Evolutionary conservation across 1,140 invertebrate species (phyloP), one percentile per base, ranked within the genome.

Genomic region (Pseudachorutes palmiensis): DNA sequence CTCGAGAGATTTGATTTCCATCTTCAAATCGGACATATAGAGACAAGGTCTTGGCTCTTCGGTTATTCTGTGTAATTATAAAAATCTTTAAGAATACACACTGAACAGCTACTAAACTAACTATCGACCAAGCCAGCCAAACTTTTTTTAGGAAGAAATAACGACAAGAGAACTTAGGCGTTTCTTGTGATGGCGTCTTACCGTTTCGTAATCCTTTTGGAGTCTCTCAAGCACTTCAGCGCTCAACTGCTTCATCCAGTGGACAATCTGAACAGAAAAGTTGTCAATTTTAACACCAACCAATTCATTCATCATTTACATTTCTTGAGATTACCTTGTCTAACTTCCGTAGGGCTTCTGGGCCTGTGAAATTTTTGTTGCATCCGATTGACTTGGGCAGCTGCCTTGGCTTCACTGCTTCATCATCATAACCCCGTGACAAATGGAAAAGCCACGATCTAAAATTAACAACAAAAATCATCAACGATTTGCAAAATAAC

Each of bases 381-480:
- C 93, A 96, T 0, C 92, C 94, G 72, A 98, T 94, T 36, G 92
- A 97, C 78, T 97, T 97, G 0, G 91, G 82, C 59, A 94, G 83
- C 68, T 94, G 85, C 74, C 92, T 82, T 0, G 86, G 82, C 65
- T 82, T 87, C 0, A 98, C 94, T 29, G 87, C 85, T 75, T 97
- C 94, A 70, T 86, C 75, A 74, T 97, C 93, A 68, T 92, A 85
- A 12, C 96, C 96, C 69, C 87, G 82, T 22, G 90, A 88, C 64
- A 97, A 87, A 75, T 90, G 86, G 77, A 89, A 90, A 16, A 98
- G 77, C 91, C 91, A 96, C 16, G 81, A 79, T 49, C 88, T 91
- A 72, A 70, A 81, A 78, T 67, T 76, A 48, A 32, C 28, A 58
- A 28, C 36, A 67, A 24, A n/a, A n/a, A n/a, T n/a, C n/a, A n/a